These are phyloP conservation scores for human DNA, from an alignment of 2,113 vertebrate genomes.

Conservation along the genomic window DNA sequence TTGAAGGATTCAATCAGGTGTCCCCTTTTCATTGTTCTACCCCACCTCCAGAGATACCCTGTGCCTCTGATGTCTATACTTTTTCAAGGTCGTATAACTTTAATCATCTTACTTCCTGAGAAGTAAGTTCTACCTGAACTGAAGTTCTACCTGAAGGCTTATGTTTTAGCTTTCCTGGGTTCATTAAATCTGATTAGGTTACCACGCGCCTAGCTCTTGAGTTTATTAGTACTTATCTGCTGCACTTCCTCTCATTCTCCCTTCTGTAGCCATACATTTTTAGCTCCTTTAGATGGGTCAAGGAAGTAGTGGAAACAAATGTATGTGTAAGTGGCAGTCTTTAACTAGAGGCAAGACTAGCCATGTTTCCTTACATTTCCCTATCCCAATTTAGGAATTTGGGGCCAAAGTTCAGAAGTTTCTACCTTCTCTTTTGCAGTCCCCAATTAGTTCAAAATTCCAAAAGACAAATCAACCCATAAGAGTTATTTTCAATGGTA, in stretches of 20 bases:
- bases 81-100: not conserved
- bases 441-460: not conserved
- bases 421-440: not conserved
- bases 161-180: not conserved
- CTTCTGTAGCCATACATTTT: not conserved
- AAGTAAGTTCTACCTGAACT: not conserved
- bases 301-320: not conserved
- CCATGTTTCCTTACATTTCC: not conserved
- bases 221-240: not conserved
- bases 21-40: not conserved
- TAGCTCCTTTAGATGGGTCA: not conserved
- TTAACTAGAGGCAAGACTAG: not conserved
- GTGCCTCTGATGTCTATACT: not conserved
- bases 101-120: not conserved
- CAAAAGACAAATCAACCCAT: not conserved
- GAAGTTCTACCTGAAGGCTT: not conserved
- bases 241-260: not conserved
- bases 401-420: not conserved
- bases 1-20: not conserved
- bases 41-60: not conserved
- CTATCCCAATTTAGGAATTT: not conserved
- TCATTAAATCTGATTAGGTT: not conserved
- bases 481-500: not conserved
- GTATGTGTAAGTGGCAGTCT: not conserved
- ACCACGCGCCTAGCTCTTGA: not conserved